Percentiles rank a stretch among this genome's conserved stretches.
These are phyloP conservation scores for Lasioglossum leucozonium DNA, from an alignment of 2,888 invertebrate genomes.

Conservation along the genomic window DNA sequence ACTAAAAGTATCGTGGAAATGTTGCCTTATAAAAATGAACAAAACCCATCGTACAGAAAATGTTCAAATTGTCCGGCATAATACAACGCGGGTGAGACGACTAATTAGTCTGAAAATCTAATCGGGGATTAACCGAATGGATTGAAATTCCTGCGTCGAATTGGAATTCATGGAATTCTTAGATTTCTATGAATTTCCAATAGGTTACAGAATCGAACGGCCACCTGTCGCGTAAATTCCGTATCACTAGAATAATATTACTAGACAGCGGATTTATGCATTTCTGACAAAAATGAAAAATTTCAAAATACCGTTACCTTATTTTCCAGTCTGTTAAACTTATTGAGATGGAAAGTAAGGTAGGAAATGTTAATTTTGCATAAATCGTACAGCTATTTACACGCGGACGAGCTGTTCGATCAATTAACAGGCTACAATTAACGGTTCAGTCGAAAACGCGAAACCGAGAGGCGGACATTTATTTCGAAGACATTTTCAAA, in stretches of 20 bases:
- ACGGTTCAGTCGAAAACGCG: not conserved
- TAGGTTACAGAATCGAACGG: constrained; percentile 36
- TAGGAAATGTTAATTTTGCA: too few relatives aligned
- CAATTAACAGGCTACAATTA: not conserved
- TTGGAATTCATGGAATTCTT: constrained; percentile 32
- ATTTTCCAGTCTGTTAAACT: too few relatives aligned
- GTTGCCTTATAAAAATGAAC: not conserved
- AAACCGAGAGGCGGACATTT: not conserved
- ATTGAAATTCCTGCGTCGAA: constrained; percentile 12
- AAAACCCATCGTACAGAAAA: not conserved
- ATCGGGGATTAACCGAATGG: constrained; percentile 8
- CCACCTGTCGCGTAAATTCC: constrained; percentile 61
- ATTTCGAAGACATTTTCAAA: not conserved
- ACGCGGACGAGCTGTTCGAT: not conserved
- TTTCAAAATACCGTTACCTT: not conserved
- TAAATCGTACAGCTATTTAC: too few relatives aligned
- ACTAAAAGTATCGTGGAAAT: not conserved
- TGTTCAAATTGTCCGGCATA: not conserved
- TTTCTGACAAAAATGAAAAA: not conserved
- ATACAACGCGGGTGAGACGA: not conserved
- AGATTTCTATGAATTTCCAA: constrained; percentile 49
- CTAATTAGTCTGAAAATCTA: constrained; percentile 21
- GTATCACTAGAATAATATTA: constrained; percentile 26
- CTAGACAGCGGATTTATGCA: not conserved
- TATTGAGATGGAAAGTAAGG: too few relatives aligned